Base-by-base conservation (phyloP, 2,888 invertebrate genomes). In the Agonopterix subpropinquella region DNA sequence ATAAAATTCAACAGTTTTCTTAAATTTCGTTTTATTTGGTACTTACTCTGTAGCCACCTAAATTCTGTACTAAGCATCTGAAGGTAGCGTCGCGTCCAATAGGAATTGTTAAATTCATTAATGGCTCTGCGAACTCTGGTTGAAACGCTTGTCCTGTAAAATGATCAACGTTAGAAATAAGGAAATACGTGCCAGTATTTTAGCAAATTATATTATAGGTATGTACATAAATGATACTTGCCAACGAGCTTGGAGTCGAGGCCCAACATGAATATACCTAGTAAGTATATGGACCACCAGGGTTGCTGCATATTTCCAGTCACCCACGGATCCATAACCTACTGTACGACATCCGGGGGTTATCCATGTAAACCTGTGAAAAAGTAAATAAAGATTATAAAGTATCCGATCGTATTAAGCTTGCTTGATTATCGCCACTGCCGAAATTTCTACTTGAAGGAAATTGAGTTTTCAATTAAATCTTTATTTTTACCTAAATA, bases 11-110 rank as follows among this genome's bases (percentile, higher is more conserved):
- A 42, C 36, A 36, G 45, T 49, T 45, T 45, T 45, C 28, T 47
- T 15, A 44, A 47, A 18, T 41, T 35, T 44, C 9, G 50, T 43
- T 15, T 18, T 11, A 39, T 39, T n/a, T 50, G 43, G 46, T 47
- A 89, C 92, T 92, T 90, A 96, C 96, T 89, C 96, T 92, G 85
- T 96, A 96, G 66, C 96, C 95, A 49, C 96, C 96, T 61, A 97
- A 91, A 80, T 96, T 94, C 70, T 94, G 92, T 49, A 97, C 96
- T 71, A 94, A 90, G 80, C 97, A 97, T 72, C 93, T 93, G 75
- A 97, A 95, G 53, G 93, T 94, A 52, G 96, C 96, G 79, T 97
- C 96, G 69, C 96, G 90, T 54, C 96, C 96, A 53, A 95, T 90
- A 47, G 96, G 92, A 50, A 96, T 91, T 50, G 96, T 96, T 63